These are phyloP conservation scores for Sebastes itinus DNA, from an alignment of 2,797 vertebrate species.

Conservation along the genomic window DNA sequence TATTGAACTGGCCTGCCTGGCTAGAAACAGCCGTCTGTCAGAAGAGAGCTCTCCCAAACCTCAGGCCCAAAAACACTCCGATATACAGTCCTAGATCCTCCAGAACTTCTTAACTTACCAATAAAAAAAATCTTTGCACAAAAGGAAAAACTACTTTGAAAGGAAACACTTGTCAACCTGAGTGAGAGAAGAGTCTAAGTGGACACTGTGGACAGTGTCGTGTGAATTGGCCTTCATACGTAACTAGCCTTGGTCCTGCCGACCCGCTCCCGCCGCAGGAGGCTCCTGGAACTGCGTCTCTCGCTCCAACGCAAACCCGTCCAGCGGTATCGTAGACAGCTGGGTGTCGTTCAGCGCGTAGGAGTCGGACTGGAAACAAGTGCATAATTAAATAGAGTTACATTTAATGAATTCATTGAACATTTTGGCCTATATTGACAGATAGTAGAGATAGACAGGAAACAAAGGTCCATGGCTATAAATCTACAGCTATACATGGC, in stretches of 20 bases:
- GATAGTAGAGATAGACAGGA: neutral
- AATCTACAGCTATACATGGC: neutral
- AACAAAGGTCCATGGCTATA: neutral
- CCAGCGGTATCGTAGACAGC: slow-evolving; percentile 86
- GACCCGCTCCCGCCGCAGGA: slow-evolving; percentile 39
- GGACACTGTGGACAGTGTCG: slow-evolving; percentile 64
- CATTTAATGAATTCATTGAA: neutral
- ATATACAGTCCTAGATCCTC: slow-evolving; percentile 64
- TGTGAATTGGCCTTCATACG: slow-evolving; percentile 72
- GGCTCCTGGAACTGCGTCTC: slow-evolving; percentile 76
- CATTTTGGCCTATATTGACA: neutral
- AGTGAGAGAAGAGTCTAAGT: slow-evolving; percentile 86
- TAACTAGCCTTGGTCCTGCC: slow-evolving; percentile 84
- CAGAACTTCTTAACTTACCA: slow-evolving; percentile 72
- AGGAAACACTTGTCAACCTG: slow-evolving; percentile 88
- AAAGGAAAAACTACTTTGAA: slow-evolving; percentile 70
- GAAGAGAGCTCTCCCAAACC: slow-evolving; percentile 50
- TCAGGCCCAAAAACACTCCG: slow-evolving; percentile 42
- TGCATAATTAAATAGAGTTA: neutral
- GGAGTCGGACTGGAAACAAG: slow-evolving; percentile 72
- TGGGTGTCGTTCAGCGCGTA: slow-evolving; percentile 82
- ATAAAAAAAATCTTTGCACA: slow-evolving; percentile 78
- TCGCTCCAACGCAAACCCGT: slow-evolving; percentile 83
- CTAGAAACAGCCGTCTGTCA: slow-evolving; percentile 32
- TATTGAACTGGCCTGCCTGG: slow-evolving; percentile 43